Evolutionary conservation across 2,797 vertebrate genomes (phyloP).

Genomic region (Lutjanus argentimaculatus): DNA sequence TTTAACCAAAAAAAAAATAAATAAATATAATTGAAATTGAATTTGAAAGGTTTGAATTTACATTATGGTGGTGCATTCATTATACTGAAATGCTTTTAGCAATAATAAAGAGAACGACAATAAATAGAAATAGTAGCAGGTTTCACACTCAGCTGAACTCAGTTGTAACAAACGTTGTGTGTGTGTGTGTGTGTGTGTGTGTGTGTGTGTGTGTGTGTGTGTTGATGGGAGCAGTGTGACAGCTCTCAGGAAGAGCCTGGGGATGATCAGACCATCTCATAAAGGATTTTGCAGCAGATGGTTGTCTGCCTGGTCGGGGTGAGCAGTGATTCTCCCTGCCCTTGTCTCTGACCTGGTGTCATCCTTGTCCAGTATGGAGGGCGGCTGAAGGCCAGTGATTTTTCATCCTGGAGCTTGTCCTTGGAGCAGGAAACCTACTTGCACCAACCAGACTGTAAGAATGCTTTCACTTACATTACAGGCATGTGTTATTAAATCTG

Average conservation of each 20-base stretch:
- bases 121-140: constrained; percentile 8
- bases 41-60: constrained; percentile 1
- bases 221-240: constrained; percentile 27
- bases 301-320: constrained; percentile 58
- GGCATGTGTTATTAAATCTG: constrained; percentile 23
- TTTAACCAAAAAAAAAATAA: no score
- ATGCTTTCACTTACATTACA: constrained; percentile 9
- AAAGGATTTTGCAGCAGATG: constrained; percentile 73
- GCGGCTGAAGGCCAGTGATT: constrained; percentile 62
- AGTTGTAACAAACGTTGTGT: neutral
- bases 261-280: constrained; percentile 51
- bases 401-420: constrained; percentile 52
- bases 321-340: constrained; percentile 43
- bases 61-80: constrained; percentile 2
- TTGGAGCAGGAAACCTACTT: constrained; percentile 47
- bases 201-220: neutral
- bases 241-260: constrained; percentile 36
- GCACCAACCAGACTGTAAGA: neutral
- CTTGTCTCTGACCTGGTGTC: constrained; percentile 72
- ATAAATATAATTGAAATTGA: no score
- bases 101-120: neutral
- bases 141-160: constrained; percentile 6
- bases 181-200: neutral
- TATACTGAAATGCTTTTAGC: neutral
- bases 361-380: constrained; percentile 56